A percentile compares a stretch with the other conserved stretches of the same genome.
phyloP scores from a whole-genome alignment of 2,797 vertebrate genomes.

The Sciurus vulgaris region DNA sequence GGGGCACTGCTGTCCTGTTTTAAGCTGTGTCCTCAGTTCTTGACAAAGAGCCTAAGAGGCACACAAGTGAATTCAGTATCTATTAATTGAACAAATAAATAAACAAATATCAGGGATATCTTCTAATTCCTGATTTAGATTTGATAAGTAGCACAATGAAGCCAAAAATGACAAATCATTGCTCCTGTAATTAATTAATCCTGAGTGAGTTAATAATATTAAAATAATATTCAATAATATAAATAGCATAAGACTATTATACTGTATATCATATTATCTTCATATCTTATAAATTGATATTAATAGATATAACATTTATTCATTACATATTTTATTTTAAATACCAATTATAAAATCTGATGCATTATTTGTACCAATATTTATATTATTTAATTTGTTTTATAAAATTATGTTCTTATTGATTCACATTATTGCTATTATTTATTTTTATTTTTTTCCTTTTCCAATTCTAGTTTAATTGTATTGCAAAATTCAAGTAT shows the following conservation, averaged over 20 bases:
- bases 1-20: not conserved
- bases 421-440: not conserved
- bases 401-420: not conserved
- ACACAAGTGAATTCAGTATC: not conserved
- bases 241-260: not conserved
- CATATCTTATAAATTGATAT: not conserved
- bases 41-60: not conserved
- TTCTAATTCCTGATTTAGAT: not conserved
- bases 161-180: not conserved
- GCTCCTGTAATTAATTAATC: not conserved
- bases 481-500: too few species aligned
- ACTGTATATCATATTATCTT: not conserved
- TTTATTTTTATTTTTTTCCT: not conserved
- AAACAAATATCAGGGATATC: not conserved
- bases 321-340: not conserved
- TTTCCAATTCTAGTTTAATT: too few species aligned
- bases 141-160: not conserved
- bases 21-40: not conserved
- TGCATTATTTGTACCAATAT: not conserved
- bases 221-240: slow-evolving; percentile 2
- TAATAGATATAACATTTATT: not conserved
- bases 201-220: not conserved
- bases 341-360: not conserved
- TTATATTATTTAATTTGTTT: slow-evolving; percentile 1
- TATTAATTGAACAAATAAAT: not conserved